A percentile compares a stretch with the other conserved stretches of the same genome.
These are phyloP conservation scores for Ormyrus labotus DNA, from an alignment of 2,888 invertebrate species.

Conservation along the genomic window DNA sequence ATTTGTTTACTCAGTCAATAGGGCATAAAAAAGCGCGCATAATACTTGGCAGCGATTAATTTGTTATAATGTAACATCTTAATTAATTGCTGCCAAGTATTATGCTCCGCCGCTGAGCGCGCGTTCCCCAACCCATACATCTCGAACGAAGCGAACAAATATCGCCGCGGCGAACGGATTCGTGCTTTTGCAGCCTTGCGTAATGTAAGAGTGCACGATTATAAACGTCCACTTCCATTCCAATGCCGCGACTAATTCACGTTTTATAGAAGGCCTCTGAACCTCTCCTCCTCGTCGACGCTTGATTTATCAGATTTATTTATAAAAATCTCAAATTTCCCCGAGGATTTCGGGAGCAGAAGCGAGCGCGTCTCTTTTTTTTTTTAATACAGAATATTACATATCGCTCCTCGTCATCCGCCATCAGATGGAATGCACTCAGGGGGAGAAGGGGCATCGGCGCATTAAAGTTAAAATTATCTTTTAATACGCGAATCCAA, in stretches of 20 bases:
- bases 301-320: conserved; percentile 49
- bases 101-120: neutral
- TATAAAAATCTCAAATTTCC: conserved; percentile 54
- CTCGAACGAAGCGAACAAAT: conserved; percentile 3
- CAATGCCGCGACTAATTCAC: neutral
- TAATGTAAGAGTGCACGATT: neutral
- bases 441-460: neutral
- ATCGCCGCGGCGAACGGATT: neutral
- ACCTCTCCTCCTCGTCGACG: conserved; percentile 22
- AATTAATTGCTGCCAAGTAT: conserved; percentile 2
- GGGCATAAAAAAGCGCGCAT: neutral
- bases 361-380: neutral
- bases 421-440: conserved; percentile 49
- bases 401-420: conserved; percentile 15
- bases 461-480: conserved; percentile 53
- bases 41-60: too few species aligned
- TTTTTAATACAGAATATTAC: conserved; percentile 8
- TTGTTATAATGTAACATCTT: too few species aligned
- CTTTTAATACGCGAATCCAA: conserved; percentile 33
- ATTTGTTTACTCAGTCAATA: neutral
- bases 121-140: neutral
- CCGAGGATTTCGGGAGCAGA: conserved; percentile 6
- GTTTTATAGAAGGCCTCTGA: conserved; percentile 8
- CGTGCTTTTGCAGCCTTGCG: neutral
- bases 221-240: neutral